Percentiles rank a stretch among this genome's conserved stretches.
Conservation (phyloP, 1,140 invertebrate genomes). For the Lethrus apterus region DNA sequence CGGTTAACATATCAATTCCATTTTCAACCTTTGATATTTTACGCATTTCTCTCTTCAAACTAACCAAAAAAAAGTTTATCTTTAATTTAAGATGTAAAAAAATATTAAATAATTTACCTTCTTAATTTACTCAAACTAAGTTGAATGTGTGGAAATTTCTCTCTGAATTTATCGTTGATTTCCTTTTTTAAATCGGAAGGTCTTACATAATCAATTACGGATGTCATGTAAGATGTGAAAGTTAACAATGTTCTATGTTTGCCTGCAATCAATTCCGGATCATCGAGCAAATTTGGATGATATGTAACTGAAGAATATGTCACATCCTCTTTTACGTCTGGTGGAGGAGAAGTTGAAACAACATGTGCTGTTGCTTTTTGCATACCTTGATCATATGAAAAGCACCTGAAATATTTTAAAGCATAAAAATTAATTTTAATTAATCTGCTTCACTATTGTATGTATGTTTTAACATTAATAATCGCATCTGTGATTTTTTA, state of each 20-base stretch:
- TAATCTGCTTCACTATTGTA: too few relatives aligned
- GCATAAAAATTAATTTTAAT: too few relatives aligned
- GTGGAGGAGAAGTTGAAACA: slow-evolving; percentile 53
- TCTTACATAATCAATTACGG: slow-evolving; percentile 93
- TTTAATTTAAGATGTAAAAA: not conserved
- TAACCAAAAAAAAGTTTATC: slow-evolving; percentile 36
- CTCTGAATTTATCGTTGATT: slow-evolving; percentile 93
- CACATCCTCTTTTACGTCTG: slow-evolving; percentile 39
- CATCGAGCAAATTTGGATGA: slow-evolving; percentile 84
- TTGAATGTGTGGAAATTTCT: slow-evolving; percentile 91
- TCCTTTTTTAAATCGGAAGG: slow-evolving; percentile 96
- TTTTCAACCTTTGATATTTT: slow-evolving; percentile 86
- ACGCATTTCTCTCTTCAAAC: slow-evolving; percentile 91
- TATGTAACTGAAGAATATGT: slow-evolving; percentile 48
- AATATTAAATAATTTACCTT: slow-evolving; percentile 54
- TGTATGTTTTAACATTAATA: too few relatives aligned
- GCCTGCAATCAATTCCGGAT: slow-evolving; percentile 90
- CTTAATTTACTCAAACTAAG: slow-evolving; percentile 93
- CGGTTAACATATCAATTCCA: slow-evolving; percentile 80
- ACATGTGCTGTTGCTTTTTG: slow-evolving; percentile 48
- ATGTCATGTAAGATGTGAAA: slow-evolving; percentile 93
- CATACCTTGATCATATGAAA: slow-evolving; percentile 63
- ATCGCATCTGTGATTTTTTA: too few relatives aligned
- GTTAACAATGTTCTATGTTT: slow-evolving; percentile 91
- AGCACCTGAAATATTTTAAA: slow-evolving; percentile 69